These are phyloP conservation scores for Ceryle rudis DNA, from an alignment of 2,797 vertebrate genomes.

Conservation along the genomic window DNA sequence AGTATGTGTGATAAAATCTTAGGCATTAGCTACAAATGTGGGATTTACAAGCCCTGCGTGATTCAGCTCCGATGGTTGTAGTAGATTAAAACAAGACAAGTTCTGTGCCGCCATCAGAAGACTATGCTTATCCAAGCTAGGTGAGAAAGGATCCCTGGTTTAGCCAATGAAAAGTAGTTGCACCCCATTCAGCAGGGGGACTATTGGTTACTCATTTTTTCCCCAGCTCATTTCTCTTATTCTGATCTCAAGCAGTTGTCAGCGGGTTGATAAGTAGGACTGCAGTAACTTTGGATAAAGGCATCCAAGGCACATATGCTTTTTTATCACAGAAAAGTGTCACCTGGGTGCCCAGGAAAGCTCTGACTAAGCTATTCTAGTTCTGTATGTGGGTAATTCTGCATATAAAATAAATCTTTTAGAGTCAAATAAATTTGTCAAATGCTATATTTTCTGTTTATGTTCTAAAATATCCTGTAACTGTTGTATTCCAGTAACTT, in stretches of 20 bases:
- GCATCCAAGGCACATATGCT: accelerated
- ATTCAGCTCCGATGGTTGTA: not conserved
- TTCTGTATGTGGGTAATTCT: not conserved
- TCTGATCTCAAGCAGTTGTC: not conserved
- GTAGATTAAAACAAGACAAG: not conserved
- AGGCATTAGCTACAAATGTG: not conserved
- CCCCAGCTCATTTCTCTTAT: not conserved
- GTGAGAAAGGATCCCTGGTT: not conserved
- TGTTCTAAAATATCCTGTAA: not conserved
- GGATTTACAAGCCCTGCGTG: not conserved
- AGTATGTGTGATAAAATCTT: not conserved
- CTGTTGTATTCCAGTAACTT: not conserved
- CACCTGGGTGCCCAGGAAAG: not conserved
- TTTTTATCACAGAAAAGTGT: not conserved
- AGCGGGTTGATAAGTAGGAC: not conserved
- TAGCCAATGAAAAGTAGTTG: not conserved
- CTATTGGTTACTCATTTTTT: not conserved
- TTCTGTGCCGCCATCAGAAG: not conserved
- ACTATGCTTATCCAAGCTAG: not conserved
- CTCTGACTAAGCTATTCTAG: not conserved
- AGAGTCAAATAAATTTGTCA: not conserved
- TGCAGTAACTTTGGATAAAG: not conserved
- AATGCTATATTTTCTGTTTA: not conserved
- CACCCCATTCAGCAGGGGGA: too few relatives aligned
- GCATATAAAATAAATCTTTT: not conserved